phyloP scores from a whole-genome alignment of 2,797 vertebrate species.

The Botia kubotai region DNA sequence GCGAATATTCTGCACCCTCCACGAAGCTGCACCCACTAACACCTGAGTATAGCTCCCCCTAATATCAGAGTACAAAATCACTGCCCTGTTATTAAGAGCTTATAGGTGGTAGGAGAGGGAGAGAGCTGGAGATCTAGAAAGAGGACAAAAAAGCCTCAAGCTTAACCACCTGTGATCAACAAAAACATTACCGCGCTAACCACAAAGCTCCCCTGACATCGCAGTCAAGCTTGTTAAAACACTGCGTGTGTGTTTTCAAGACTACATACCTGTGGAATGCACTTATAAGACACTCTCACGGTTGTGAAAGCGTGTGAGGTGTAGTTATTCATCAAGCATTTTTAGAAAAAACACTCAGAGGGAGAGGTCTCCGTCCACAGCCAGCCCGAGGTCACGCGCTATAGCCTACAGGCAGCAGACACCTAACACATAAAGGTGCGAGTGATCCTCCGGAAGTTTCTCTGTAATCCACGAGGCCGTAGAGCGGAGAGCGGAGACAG shows the following conservation, averaged over 20 bases:
- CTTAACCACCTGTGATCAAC: slow-evolving; percentile 43
- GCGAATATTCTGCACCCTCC: slow-evolving; percentile 9
- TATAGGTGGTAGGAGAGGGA: slow-evolving; percentile 37
- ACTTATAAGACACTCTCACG: neutral
- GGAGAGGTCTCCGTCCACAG: neutral
- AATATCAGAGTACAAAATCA: slow-evolving; percentile 29
- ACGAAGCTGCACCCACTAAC: slow-evolving; percentile 5
- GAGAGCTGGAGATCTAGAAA: neutral
- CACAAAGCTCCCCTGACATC: slow-evolving; percentile 30
- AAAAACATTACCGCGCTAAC: slow-evolving; percentile 24
- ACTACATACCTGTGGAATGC: slow-evolving; percentile 29
- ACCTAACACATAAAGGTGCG: slow-evolving; percentile 18
- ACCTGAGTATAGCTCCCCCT: slow-evolving; percentile 28
- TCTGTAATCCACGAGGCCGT: slow-evolving; percentile 54
- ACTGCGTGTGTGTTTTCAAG: slow-evolving; percentile 37
- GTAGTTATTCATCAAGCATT: slow-evolving; percentile 11
- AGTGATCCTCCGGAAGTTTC: slow-evolving; percentile 52
- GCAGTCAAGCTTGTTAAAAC: slow-evolving; percentile 38
- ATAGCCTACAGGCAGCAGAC: slow-evolving; percentile 5
- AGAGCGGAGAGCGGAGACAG: slow-evolving; percentile 64
- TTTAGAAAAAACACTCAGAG: neutral
- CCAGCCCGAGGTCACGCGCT: neutral
- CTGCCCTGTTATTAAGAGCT: slow-evolving; percentile 69
- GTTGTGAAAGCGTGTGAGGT: neutral
- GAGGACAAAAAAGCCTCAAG: slow-evolving; percentile 39